Conservation (phyloP, 2,888 invertebrate genomes). For the Chaitophorus viminalis region DNA sequence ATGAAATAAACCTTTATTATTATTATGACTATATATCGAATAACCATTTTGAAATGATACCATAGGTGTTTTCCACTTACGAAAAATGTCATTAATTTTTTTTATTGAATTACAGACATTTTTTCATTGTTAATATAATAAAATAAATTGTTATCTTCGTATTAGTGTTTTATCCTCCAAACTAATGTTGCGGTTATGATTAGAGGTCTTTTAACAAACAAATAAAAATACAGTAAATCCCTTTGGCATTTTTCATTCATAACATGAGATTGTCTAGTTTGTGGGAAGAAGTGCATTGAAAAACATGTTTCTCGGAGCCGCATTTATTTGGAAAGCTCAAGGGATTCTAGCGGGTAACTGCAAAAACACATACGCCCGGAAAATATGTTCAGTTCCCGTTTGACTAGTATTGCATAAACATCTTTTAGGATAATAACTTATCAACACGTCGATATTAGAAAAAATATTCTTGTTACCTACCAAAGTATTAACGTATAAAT, state of each 20-base stretch:
- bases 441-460: background rate
- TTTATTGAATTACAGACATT: too few species aligned
- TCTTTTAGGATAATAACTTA: conserved; percentile 28
- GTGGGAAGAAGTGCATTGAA: background rate
- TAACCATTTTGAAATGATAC: too few species aligned
- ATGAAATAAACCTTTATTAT: too few species aligned
- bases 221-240: background rate
- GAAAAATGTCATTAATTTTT: too few species aligned
- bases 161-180: too few species aligned
- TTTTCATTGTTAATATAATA: too few species aligned
- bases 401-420: conserved; percentile 27
- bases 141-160: too few species aligned
- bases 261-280: background rate
- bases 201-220: too few species aligned
- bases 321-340: background rate
- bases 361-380: background rate
- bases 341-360: conserved; percentile 9
- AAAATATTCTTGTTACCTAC: background rate
- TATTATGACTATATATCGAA: too few species aligned
- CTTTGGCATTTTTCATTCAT: background rate
- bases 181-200: too few species aligned
- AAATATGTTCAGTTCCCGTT: background rate
- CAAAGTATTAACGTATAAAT: conserved; percentile 1
- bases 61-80: too few species aligned
- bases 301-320: background rate